phyloP scores from a whole-genome alignment of 1,140 invertebrate species.

The Dendrolimus punctatus region DNA sequence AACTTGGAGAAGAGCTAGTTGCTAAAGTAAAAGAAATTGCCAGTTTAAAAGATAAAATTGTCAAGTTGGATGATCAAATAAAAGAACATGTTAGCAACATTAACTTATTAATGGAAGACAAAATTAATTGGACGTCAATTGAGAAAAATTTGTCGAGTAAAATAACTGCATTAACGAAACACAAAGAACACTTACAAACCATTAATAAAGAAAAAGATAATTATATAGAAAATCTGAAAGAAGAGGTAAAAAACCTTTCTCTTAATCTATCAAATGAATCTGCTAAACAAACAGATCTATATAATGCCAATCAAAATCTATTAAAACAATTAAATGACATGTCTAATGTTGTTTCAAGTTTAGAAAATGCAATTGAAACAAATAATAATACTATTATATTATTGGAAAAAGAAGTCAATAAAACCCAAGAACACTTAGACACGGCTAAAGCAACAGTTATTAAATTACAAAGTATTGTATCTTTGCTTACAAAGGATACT shows the following conservation, averaged over 20 bases:
- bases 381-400: conserved; percentile 29
- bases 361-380: conserved; percentile 24
- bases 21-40: conserved; percentile 25
- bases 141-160: conserved; percentile 19
- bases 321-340: conserved; percentile 20
- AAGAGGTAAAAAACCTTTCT: conserved; percentile 5
- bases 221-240: conserved; percentile 21
- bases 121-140: conserved; percentile 9
- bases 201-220: conserved; percentile 13
- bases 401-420: conserved; percentile 19
- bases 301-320: conserved; percentile 15
- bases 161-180: conserved; percentile 1
- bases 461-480: conserved; percentile 34
- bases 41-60: conserved; percentile 19
- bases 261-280: conserved; percentile 9
- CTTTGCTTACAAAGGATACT: conserved; percentile 27
- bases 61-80: conserved; percentile 21
- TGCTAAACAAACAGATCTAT: conserved; percentile 20
- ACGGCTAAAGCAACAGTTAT: conserved; percentile 24
- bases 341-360: conserved; percentile 18
- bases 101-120: conserved; percentile 21
- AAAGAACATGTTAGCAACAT: conserved; percentile 19
- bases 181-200: too few species aligned
- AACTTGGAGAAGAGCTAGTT: conserved; percentile 20
- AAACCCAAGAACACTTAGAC: conserved; percentile 24